Conservation (phyloP, 2,888 invertebrate genomes). For the Drosophila limbata region DNA sequence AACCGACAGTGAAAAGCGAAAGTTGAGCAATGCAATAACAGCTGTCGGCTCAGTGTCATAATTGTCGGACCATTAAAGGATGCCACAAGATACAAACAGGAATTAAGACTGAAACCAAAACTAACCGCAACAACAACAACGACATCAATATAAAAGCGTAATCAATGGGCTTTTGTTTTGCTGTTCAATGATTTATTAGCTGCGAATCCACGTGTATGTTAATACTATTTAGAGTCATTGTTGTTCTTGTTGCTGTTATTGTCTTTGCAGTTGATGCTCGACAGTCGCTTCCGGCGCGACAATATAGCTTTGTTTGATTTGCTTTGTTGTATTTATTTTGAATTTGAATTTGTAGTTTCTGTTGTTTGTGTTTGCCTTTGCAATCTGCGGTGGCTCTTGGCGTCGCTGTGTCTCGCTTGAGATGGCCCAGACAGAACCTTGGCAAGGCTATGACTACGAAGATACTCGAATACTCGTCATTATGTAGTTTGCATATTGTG, state of each 20-base stretch:
- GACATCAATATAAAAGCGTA: conserved; percentile 3
- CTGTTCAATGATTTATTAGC: conserved; percentile 28
- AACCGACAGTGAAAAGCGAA: conserved; percentile 41
- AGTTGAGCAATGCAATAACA: conserved; percentile 28
- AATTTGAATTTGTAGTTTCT: conserved; percentile 2
- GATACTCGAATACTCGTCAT: neutral
- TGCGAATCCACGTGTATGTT: conserved; percentile 28
- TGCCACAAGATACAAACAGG: conserved; percentile 11
- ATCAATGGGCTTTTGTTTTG: conserved; percentile 7
- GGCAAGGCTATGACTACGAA: conserved; percentile 27
- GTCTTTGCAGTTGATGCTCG: conserved; percentile 15
- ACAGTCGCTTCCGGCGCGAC: conserved; percentile 47
- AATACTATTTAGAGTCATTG: conserved; percentile 13
- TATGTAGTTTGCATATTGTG: conserved; percentile 37
- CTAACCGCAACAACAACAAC: neutral
- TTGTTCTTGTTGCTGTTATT: conserved; percentile 14
- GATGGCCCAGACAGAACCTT: conserved; percentile 51
- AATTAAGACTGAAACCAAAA: conserved; percentile 2
- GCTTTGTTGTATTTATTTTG: conserved; percentile 31
- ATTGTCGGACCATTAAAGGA: conserved; percentile 24
- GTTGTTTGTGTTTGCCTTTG: conserved; percentile 21
- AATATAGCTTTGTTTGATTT: conserved; percentile 33
- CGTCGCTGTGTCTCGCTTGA: conserved; percentile 65
- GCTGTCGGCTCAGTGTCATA: conserved; percentile 29
- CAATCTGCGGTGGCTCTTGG: conserved; percentile 14